Base-by-base conservation (phyloP, 1,140 invertebrate genomes). In the Pomacea maculata region DNA sequence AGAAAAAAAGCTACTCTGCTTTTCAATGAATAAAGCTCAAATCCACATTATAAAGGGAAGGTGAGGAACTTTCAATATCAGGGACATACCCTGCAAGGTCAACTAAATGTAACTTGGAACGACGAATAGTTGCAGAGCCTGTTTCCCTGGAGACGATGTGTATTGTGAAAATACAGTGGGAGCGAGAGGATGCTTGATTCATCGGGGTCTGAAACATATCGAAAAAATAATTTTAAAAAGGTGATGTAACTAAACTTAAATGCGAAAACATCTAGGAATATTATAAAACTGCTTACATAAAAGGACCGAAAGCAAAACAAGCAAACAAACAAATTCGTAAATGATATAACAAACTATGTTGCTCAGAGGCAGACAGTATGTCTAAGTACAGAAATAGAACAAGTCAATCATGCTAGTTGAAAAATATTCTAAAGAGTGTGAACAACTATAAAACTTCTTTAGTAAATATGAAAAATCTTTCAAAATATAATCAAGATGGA, bases 111-210 rank as follows among this genome's bases (percentile, higher is more conserved):
- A 95, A 89, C 88, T 95, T 95, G 7, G 94, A 92, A 86, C 91
- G 91, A 63, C 91, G 89, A 57, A 93, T 91, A 34, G 88, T 92
- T 25, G 92, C 91, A 77, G 91, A 91, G 8, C 91, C 91, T 55
- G 90, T 84, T 81, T 92, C 91, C 74, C 92, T 91, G 14, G 92
- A 89, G 17, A 91, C 92, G 1, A 95, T 80, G 83, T 94, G 92
- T 25, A 94, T 92, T 7, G 94, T 94, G 86, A 95, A 95, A 75
- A 95, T 93, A 85, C 94, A 94, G 85, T 95, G 94, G 6, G 94
- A 95, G 84, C 94, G 90, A 19, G 94, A 94, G 10, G 94, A 95
- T 52, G 92, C 92, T 75, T 93, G 92, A 87, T 95, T 95, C 92
- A 94, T 93, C 7, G 94, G 93, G 7, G 94, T 95, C 91, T 92